Base-by-base conservation (phyloP, 2,888 invertebrate genomes). In the Chrysopilus asiliformis region DNA sequence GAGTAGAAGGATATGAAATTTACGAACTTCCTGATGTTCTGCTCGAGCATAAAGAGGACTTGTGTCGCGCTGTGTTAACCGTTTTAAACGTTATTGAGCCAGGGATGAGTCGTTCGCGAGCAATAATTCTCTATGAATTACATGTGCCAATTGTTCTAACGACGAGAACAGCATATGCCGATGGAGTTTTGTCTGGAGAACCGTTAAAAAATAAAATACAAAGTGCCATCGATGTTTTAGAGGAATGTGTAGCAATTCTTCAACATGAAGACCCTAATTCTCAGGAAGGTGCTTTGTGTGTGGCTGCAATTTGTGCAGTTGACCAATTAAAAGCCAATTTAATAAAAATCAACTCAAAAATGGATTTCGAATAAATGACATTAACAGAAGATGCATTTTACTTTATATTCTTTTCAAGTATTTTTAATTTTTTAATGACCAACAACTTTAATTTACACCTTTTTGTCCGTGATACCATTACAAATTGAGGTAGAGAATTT, bases 51-150 rank as follows among this genome's bases (percentile, higher is more conserved):
- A 87, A 86, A 60, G 71, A 75, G 1, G 76, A 81, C 43, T 66
- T 83, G 40, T 86, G 86, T 48, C 67, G 71, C 10, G 66, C 75
- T 18, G 60, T 86, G 4, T 60, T 89, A 14, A 65, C 68, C 32
- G 73, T 81, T 5, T 60, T 86, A 12, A 73, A 84, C 52, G 64
- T 77, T 19, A 69, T 87, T 34, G 79, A 80, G 46, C 86, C 87
- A 0, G 87, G 87, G 2, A 67, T 76, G 36, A 79, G 77, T 29
- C 67, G 87, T 45, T 72, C 84, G 50, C 71, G 86, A 66, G 84
- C 81, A 9, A 73, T 82, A 66, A 74, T 79, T 49, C 56, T 85
- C 16, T 87, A 85, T 53, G 87, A 89, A 56, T 60, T 86, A 10
- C 85, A 87, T 52, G 80, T 79, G 1, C 83, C 85, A 0, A 52